Conservation (phyloP, 2,797 vertebrate genomes). For the Manis crassicaudata region DNA sequence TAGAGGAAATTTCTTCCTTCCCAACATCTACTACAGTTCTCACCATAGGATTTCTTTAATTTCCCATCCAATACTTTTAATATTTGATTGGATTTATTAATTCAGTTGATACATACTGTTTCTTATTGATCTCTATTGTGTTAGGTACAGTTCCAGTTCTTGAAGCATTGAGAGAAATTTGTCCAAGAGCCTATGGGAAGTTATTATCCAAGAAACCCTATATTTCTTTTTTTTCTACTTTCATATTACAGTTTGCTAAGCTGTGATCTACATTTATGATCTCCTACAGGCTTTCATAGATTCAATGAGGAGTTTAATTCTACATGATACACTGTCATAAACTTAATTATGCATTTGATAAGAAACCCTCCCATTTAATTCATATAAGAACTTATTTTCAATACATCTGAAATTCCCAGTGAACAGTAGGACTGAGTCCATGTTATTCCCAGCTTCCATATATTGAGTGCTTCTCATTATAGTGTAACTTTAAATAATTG, state of each 20-base stretch:
- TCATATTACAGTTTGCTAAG: not conserved
- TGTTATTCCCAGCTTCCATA: not conserved
- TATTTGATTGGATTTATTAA: not conserved
- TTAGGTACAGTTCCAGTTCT: not conserved
- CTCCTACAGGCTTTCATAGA: not conserved
- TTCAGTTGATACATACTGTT: not conserved
- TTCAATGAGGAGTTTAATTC: not conserved
- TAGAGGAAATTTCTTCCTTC: too few species aligned
- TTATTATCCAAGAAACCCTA: not conserved
- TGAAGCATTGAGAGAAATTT: not conserved
- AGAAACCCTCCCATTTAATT: slow-evolving; percentile 8
- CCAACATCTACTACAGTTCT: not conserved
- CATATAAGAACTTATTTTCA: not conserved
- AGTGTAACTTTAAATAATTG: slow-evolving; percentile 1
- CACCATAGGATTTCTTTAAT: not conserved
- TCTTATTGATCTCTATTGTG: not conserved
- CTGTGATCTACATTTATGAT: not conserved
- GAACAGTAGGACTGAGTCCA: not conserved
- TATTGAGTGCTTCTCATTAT: not conserved
- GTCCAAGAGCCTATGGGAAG: not conserved
- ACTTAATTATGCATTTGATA: not conserved
- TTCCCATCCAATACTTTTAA: not conserved
- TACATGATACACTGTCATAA: not conserved
- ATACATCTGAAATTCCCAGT: not conserved
- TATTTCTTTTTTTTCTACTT: not conserved